Conservation (phyloP, 2,797 vertebrate genomes). For the Hydrocynus forskahlii region DNA sequence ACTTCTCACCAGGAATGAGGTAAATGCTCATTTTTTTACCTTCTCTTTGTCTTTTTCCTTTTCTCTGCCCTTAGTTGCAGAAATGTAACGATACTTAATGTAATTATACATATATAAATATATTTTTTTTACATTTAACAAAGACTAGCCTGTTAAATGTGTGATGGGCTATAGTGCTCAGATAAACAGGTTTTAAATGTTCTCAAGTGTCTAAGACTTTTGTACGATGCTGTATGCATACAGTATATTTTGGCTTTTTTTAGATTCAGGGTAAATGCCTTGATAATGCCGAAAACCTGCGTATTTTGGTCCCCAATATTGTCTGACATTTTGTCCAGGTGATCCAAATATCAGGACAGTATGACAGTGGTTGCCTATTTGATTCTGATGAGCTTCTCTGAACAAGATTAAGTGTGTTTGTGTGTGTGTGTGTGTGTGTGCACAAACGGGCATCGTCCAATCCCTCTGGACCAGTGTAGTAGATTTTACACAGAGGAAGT, state of each 20-base stretch:
- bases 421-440: background rate
- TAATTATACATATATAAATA: too few species aligned
- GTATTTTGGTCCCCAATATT: background rate
- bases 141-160: too few species aligned
- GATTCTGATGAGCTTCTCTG: background rate
- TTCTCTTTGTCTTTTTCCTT: background rate
- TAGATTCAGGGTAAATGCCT: background rate
- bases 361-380: background rate
- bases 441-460: background rate
- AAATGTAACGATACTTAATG: too few species aligned
- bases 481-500: background rate
- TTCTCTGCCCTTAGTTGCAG: background rate
- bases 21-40: background rate
- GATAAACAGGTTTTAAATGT: too few species aligned
- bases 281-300: background rate
- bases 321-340: background rate
- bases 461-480: background rate
- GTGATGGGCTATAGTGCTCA: too few species aligned
- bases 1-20: constrained; percentile 91
- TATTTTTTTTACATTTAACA: too few species aligned
- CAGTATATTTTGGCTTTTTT: too few species aligned
- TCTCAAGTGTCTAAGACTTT: too few species aligned
- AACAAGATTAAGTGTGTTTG: background rate
- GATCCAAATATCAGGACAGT: background rate
- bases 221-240: too few species aligned